These are phyloP conservation scores for Rhyacichthys aspro DNA, from an alignment of 2,797 vertebrate species.

Conservation along the genomic window DNA sequence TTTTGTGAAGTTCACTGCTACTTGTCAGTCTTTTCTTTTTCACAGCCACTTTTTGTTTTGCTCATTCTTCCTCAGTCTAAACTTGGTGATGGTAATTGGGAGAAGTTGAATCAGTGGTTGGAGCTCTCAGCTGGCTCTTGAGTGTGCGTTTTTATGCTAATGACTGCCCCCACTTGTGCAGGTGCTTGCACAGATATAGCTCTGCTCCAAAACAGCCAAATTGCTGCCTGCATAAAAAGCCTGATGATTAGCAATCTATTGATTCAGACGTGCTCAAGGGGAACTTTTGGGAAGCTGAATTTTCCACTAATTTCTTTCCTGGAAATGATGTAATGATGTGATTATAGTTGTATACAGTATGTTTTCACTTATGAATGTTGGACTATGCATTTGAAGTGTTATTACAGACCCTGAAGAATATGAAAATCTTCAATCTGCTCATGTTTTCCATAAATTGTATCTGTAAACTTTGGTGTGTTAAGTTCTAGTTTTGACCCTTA, in stretches of 20 bases:
- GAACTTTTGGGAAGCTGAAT: constrained; percentile 25
- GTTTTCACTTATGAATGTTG: constrained; percentile 12
- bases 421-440: too few species aligned
- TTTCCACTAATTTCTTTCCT: constrained; percentile 30
- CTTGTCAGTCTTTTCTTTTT: constrained; percentile 17
- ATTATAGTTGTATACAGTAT: too few species aligned
- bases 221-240: constrained; percentile 6
- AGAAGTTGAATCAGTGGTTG: constrained; percentile 28
- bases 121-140: constrained; percentile 38
- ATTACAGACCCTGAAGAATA: background rate
- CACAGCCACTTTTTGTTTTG: constrained; percentile 3
- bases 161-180: constrained; percentile 27
- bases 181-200: constrained; percentile 32
- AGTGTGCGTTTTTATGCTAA: constrained; percentile 24
- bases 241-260: constrained; percentile 38
- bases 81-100: constrained; percentile 47
- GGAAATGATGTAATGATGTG: constrained; percentile 8
- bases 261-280: constrained; percentile 28
- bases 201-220: constrained; percentile 15
- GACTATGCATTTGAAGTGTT: constrained; percentile 26
- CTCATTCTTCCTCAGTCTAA: constrained; percentile 16
- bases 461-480: too few species aligned
- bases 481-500: too few species aligned
- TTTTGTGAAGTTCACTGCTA: constrained; percentile 32
- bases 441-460: too few species aligned